phyloP scores from a whole-genome alignment of 2,888 invertebrate genomes.

The Epinotia demarniana region DNA sequence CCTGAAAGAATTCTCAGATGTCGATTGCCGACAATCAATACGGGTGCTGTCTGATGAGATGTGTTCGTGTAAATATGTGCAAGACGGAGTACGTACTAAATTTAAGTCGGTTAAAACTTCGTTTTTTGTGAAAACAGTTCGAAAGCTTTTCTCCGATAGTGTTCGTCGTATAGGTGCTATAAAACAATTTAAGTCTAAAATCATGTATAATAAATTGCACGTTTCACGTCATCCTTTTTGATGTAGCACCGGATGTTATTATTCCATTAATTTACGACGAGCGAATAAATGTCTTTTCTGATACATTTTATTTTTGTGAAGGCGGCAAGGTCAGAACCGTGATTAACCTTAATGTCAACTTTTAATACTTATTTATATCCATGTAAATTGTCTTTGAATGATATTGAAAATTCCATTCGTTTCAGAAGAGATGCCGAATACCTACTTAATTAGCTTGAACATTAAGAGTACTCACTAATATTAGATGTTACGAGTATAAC shows the following conservation, averaged over 20 bases:
- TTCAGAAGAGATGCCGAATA: neutral
- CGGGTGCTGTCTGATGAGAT: too few species aligned
- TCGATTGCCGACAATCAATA: too few species aligned
- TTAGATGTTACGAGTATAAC: too few species aligned
- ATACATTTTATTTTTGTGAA: constrained; percentile 52
- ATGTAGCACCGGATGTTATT: constrained; percentile 59
- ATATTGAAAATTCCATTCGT: neutral
- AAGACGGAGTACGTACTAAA: too few species aligned
- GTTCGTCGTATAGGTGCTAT: neutral
- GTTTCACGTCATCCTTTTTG: constrained; percentile 44
- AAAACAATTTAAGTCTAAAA: constrained; percentile 16
- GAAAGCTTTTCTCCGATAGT: neutral
- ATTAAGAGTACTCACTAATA: neutral
- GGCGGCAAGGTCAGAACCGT: constrained; percentile 56
- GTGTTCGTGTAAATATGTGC: too few species aligned
- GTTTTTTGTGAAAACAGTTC: neutral
- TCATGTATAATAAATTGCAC: constrained; percentile 37
- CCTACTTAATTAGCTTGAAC: neutral
- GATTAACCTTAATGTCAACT: constrained; percentile 52
- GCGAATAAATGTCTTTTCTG: constrained; percentile 52
- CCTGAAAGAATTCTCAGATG: constrained; percentile 13
- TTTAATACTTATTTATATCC: constrained; percentile 6
- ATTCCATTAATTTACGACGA: constrained; percentile 46
- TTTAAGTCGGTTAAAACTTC: too few species aligned
- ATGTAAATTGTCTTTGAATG: neutral